Conservation (phyloP, 2,113 vertebrate genomes). For the Heterotilapia buettikoferi region DNA sequence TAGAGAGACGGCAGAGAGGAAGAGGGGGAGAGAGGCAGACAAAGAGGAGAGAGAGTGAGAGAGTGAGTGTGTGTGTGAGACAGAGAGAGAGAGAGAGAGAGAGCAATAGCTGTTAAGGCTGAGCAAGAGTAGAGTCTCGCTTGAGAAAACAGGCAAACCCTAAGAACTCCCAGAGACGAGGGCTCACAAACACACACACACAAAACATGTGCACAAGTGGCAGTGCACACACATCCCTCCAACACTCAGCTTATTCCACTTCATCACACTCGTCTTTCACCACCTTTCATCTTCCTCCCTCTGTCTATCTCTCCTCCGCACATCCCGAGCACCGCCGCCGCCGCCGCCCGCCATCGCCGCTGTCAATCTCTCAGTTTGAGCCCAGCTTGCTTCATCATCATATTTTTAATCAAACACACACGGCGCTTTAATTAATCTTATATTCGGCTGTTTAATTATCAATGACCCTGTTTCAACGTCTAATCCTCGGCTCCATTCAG, state of each 20-base stretch:
- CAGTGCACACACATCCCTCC: slow-evolving; percentile 24
- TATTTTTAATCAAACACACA: slow-evolving; percentile 61
- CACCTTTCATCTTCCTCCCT: slow-evolving; percentile 46
- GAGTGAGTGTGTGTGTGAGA: neutral
- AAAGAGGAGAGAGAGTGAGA: neutral
- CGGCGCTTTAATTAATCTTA: slow-evolving; percentile 58
- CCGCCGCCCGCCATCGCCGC: neutral
- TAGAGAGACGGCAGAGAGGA: neutral
- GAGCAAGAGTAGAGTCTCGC: slow-evolving; percentile 7
- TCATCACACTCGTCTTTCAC: slow-evolving; percentile 54
- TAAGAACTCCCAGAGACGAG: slow-evolving; percentile 26
- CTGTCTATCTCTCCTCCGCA: slow-evolving; percentile 11
- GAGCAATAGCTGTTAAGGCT: neutral
- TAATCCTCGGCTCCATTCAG: slow-evolving; percentile 13
- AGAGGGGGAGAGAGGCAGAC: neutral
- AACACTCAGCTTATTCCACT: slow-evolving; percentile 56
- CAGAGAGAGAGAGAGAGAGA: neutral
- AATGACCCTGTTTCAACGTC: slow-evolving; percentile 46
- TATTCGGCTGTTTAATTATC: slow-evolving; percentile 61
- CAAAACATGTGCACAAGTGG: slow-evolving; percentile 2
- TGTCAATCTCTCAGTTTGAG: slow-evolving; percentile 47
- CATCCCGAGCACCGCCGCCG: neutral
- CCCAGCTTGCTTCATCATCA: slow-evolving; percentile 50
- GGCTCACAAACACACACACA: slow-evolving; percentile 7
- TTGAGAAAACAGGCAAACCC: slow-evolving; percentile 52